phyloP scores from a whole-genome alignment of 2,113 vertebrate genomes.

The Pteropus alecto region DNA sequence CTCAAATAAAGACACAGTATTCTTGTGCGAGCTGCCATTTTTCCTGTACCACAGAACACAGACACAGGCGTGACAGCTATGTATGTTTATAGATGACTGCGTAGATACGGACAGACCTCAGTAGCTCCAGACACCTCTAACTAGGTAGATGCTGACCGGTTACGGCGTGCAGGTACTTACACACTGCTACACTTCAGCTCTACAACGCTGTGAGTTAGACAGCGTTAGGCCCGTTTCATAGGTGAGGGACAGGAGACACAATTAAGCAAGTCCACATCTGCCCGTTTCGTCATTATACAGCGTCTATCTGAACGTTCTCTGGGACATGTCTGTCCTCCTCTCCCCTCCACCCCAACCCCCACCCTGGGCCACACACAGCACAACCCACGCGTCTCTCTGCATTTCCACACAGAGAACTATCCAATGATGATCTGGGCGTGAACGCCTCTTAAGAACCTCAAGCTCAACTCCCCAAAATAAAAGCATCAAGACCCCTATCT shows the following conservation, averaged over 20 bases:
- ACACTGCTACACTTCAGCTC: not conserved
- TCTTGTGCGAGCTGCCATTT: not conserved
- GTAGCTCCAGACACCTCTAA: not conserved
- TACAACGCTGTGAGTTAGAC: not conserved
- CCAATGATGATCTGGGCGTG: not conserved
- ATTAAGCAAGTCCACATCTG: not conserved
- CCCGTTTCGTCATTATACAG: not conserved
- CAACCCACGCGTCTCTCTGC: no score
- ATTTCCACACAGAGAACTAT: no score
- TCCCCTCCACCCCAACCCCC: not conserved
- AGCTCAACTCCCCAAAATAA: not conserved
- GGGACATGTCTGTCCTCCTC: not conserved
- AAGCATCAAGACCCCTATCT: not conserved
- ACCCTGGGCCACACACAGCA: not conserved
- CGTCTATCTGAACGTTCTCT: not conserved
- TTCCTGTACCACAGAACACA: no score
- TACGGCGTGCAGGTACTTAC: not conserved
- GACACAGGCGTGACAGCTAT: rapidly evolving
- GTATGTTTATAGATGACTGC: not conserved
- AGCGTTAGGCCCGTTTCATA: not conserved
- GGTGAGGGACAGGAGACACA: not conserved
- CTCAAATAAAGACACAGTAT: not conserved
- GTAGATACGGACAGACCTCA: not conserved
- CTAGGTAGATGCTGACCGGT: not conserved
- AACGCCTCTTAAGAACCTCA: not conserved